phyloP scores from a whole-genome alignment of 1,140 invertebrate genomes.

The Pissodes strobi region DNA sequence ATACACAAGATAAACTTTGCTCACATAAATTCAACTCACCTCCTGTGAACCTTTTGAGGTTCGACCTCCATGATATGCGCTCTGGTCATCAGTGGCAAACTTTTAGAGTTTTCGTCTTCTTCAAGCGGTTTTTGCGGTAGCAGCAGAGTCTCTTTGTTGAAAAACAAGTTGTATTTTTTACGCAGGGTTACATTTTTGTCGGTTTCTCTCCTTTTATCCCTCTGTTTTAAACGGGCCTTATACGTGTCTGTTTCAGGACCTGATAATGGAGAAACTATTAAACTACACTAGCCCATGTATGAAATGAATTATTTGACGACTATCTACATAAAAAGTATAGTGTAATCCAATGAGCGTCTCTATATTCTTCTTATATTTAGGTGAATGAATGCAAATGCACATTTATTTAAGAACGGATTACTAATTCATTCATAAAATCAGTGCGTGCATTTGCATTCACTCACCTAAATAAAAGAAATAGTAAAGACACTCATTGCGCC shows the following conservation, averaged over 20 bases:
- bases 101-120: conserved; percentile 57
- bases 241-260: conserved; percentile 65
- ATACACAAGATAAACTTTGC: no score
- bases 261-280: no score
- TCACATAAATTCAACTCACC: conserved; percentile 12
- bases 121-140: conserved; percentile 48
- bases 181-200: conserved; percentile 65
- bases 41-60: conserved; percentile 51
- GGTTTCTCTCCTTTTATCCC: conserved; percentile 60
- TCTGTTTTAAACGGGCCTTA: conserved; percentile 63
- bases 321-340: no score
- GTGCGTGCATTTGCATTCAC: no score
- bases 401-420: neutral
- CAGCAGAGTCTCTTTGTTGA: conserved; percentile 55
- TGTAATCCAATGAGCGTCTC: no score
- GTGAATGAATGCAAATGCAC: no score
- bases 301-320: no score
- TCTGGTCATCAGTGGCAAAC: conserved; percentile 58
- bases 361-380: no score
- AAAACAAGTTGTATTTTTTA: conserved; percentile 66
- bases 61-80: conserved; percentile 45
- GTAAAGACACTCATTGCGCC: no score
- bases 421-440: no score
- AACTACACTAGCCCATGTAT: no score
- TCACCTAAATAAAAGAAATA: no score